Base-by-base conservation (phyloP, 1,140 invertebrate genomes). In the Lanistes nyassanus region DNA sequence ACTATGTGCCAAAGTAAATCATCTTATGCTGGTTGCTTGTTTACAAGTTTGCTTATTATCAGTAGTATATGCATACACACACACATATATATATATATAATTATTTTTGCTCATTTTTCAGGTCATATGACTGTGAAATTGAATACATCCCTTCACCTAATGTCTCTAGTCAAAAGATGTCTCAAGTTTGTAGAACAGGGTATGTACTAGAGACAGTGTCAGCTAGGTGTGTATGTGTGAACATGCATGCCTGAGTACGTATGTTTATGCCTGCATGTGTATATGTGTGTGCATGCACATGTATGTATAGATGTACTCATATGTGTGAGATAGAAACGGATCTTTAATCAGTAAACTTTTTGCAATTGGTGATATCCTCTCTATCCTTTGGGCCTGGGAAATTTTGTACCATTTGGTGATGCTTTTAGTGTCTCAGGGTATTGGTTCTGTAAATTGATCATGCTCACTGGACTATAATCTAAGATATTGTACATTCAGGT, bases 201-300 rank as follows among this genome's bases (percentile, higher is more conserved):
- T 65, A 37, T 13, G 62, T 65, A 6, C 13, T 31, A 36, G 31
- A 34, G 62, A 23, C 1, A 34, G 62, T 31, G 58, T 13, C n/a
- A 29, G 58, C 26, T n/a, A n/a, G n/a, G 58, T 62, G 58, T 62
- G 58, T 62, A 31, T 62, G 58, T 62, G 58, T 62, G 58, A 2
- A 31, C 34, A 31, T 4, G 58, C 34, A 31, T 4, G 58, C 34
- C n/a, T 4, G 58, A 29, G 58, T 26, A 31, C 34, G 58, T 62
- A 1, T 62, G 58, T 62, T n/a, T 62, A 1, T 62, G 58, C 34
- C n/a, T 62, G 58, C 34, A 1, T 62, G 58, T 62, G 58, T 62
- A 31, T 62, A 31, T 4, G 58, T 4, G 58, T 62, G 58, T 55
- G 53, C 53, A 55, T 55, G 53, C n/a, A 55, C n/a, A 55, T 55